phyloP scores from a whole-genome alignment of 2,888 invertebrate species.

The Agrilus cyanescens region DNA sequence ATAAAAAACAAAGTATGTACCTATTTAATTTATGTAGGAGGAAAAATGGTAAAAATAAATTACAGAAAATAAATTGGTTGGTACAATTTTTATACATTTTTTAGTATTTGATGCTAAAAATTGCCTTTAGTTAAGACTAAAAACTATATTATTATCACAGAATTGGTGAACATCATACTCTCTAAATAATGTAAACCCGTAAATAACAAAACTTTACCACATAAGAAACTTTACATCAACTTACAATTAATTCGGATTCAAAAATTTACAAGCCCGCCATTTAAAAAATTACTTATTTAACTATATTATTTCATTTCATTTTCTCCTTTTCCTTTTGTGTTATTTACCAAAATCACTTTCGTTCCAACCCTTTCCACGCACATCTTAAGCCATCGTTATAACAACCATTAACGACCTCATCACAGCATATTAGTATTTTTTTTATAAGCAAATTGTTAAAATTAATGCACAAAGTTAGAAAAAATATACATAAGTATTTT shows the following conservation, averaged over 20 bases:
- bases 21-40: neutral
- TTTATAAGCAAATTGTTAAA: no score
- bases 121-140: slow-evolving; percentile 37
- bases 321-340: no score
- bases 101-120: slow-evolving; percentile 38
- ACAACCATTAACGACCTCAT: no score
- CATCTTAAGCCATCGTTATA: no score
- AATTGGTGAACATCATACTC: slow-evolving; percentile 37
- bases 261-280: neutral
- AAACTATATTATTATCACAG: slow-evolving; percentile 38
- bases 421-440: no score
- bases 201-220: slow-evolving; percentile 28
- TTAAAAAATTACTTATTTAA: no score
- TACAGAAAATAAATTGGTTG: neutral
- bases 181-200: slow-evolving; percentile 34
- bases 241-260: slow-evolving; percentile 9
- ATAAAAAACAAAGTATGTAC: neutral
- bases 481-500: no score
- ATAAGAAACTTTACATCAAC: slow-evolving; percentile 11
- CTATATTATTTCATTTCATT: no score
- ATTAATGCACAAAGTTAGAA: no score
- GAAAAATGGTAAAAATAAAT: slow-evolving; percentile 4
- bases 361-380: no score
- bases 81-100: slow-evolving; percentile 28
- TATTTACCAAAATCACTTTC: no score